Conservation (phyloP, 2,113 vertebrate genomes). For the Upupa epops region DNA sequence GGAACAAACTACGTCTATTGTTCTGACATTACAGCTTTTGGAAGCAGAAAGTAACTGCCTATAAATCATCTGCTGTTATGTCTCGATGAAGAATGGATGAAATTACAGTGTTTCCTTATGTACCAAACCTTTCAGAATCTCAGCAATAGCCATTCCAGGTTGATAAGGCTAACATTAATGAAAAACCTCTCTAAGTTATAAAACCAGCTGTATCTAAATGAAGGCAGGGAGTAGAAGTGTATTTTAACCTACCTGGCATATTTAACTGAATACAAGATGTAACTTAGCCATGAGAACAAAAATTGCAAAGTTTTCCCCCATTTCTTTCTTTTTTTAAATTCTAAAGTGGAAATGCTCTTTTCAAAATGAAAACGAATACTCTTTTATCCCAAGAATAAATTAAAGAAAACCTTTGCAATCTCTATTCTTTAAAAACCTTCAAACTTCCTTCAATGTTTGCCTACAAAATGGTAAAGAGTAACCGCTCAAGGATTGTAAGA, state of each 20-base stretch:
- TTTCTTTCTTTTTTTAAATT: neutral
- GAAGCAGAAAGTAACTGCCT: neutral
- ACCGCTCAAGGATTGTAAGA: neutral
- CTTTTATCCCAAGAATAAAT: neutral
- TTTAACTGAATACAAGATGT: neutral
- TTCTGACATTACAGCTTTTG: neutral
- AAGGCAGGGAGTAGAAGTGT: neutral
- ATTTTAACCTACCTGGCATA: neutral
- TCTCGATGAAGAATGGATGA: neutral
- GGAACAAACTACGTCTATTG: neutral
- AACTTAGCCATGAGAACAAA: too few relatives aligned
- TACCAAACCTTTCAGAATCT: neutral
- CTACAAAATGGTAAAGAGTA: neutral
- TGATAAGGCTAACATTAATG: neutral
- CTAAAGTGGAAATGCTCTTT: neutral
- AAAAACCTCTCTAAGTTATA: neutral
- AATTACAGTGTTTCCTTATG: neutral
- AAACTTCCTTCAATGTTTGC: neutral
- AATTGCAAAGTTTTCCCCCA: fast-evolving
- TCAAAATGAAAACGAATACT: neutral
- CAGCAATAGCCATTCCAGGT: neutral
- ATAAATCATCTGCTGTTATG: neutral
- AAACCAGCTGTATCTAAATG: neutral
- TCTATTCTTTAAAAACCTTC: neutral
- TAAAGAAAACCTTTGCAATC: neutral